Evolutionary conservation across 2,113 vertebrate genomes (phyloP), one percentile per base, ranked within the genome.

Genomic region (Mastomys coucha): DNA sequence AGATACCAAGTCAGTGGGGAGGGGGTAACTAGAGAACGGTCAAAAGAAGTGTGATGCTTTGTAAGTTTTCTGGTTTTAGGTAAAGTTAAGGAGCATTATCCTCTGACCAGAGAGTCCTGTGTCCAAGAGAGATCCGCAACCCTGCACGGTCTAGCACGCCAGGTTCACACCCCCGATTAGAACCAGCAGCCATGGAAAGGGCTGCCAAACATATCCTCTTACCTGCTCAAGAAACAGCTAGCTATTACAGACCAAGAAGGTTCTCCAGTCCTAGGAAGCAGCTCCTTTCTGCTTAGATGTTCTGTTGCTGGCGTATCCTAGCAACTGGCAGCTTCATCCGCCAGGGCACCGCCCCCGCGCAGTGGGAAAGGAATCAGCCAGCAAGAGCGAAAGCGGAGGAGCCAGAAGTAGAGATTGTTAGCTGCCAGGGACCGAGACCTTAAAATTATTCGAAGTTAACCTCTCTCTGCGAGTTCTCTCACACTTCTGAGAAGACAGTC

Each of bases 281-380:
- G 45, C n/a, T 0, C 4, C 13, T 0, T 9, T 0, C 56, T 26
- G 0, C 2, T 33, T 0, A 0, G 73, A 33, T 24, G 65, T 45
- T 81, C 33, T 45, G 81, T 95, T 93, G 75, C 16, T 13, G 0
- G 45, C 36, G 77, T 96, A 75, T 91, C 98, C 91, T 97, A 97
- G 98, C 96, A 97, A 97, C 98, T 4, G 31, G 28, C 63, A 78
- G 0, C 72, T 56, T 7, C 42, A 49, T 5, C n/a, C 0, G 16
- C 82, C n/a, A 7, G 26, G 12, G 63, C 82, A 22, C 33, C 3
- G 45, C 9, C 88, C 58, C 45, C 49, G 12, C 11, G 13, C 31
- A 49, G 10, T 58, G 2, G 49, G 33, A 10, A 39, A 36, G 26
- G 6, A 1, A 1, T 0, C 22, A 3, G 0, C 0, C 28, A 36